Evolutionary conservation across 2,888 invertebrate species (phyloP), one percentile per base, ranked within the genome.

Genomic region (Rotaria socialis): DNA sequence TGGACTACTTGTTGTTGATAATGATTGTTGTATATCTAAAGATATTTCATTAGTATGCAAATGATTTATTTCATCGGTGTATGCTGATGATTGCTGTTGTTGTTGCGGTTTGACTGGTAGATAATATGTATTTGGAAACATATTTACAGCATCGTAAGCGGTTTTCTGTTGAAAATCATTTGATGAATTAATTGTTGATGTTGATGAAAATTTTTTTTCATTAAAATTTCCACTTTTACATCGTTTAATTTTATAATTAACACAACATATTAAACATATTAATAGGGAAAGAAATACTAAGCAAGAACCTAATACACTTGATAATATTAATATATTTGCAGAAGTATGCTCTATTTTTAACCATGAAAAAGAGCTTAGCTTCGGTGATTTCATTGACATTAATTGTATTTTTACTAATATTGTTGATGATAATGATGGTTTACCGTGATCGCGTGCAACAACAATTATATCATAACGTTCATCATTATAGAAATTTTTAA

Each of bases 111-210:
- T n/a, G 11, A 80, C 24, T 11, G 47, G 80, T 80, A 80, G 24
- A 80, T 67, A 67, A 35, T 80, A 80, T 47, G 80, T 80, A 80
- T 80, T 47, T 47, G 80, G 80, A 80, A 47, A 80, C 5, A 47
- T 4, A n/a, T 43, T 80, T 2, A 80, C 47, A 19, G 80, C 47
- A 80, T 80, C 80, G n/a, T 80, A 80, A 47, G 47, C 80, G 1
- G 22, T 16, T 14, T 24, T 24, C 47, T 80, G 80, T 80, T 80
- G 80, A 47, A 24, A 47, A 80, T 80, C 80, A 80, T 80, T 47
- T 24, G 2, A 24, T 47, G 47, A 47, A n/a, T n/a, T 47, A 0
- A n/a, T 47, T n/a, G 47, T 11, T 43, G 80, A 24, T 80, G 80
- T 47, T 47, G 80, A 80, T n/a, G 80, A 43, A 47, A n/a, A 47